Evolutionary conservation across 2,888 invertebrate genomes (phyloP).

Genomic region (Drosophila rubida): DNA sequence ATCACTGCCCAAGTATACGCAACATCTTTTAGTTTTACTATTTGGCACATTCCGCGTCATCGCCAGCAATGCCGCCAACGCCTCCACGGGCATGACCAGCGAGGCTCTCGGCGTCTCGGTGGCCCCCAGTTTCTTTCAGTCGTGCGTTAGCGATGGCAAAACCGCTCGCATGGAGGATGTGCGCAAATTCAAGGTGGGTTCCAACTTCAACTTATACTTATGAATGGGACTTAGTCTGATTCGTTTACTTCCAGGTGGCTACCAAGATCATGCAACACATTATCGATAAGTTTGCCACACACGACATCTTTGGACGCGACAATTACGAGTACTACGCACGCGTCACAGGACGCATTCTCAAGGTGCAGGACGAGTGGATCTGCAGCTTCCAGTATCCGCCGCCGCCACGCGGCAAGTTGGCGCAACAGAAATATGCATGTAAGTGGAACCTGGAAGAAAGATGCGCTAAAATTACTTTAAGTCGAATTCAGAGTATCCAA

Average conservation of each 20-base stretch:
- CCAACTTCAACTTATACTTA: no score
- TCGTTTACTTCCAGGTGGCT: conserved; percentile 89
- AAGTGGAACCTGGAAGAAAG: no score
- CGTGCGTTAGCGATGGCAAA: conserved; percentile 97
- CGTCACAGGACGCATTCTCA: conserved; percentile 95
- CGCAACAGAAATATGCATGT: conserved; percentile 89
- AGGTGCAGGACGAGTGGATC: conserved; percentile 98
- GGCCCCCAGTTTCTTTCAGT: conserved; percentile 98
- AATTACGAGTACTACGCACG: conserved; percentile 98
- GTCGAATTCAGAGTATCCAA: no score
- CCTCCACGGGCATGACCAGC: conserved; percentile 96
- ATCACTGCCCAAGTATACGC: conserved; percentile 94
- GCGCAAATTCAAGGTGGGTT: conserved; percentile 94
- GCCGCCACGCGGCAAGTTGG: conserved; percentile 87
- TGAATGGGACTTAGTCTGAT: neutral
- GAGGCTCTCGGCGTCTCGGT: conserved; percentile 98
- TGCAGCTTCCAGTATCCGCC: conserved; percentile 97
- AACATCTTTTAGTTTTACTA: conserved; percentile 95
- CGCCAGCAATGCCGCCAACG: conserved; percentile 95
- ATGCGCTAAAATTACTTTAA: no score
- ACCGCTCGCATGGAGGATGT: conserved; percentile 98
- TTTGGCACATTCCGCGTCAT: conserved; percentile 99
- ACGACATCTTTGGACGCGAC: conserved; percentile 96
- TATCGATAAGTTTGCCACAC: conserved; percentile 98
- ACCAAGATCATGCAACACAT: conserved; percentile 98